Evolutionary conservation across 2,113 vertebrate genomes (phyloP).

Genomic region (Proteles cristata): DNA sequence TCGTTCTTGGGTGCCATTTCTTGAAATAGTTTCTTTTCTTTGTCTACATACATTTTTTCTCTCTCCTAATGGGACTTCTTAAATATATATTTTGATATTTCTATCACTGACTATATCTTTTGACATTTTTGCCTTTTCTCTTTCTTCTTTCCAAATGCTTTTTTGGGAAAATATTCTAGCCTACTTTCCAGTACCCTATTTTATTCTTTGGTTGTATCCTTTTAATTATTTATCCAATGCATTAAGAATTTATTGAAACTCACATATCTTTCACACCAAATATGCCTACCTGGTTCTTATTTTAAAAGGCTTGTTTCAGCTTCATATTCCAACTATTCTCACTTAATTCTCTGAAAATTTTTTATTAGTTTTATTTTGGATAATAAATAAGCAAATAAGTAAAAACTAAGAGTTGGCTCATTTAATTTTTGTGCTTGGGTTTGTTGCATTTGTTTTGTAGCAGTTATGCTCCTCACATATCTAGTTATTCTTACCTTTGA

Average conservation of each 20-base stretch:
- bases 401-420: neutral
- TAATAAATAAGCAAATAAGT: neutral
- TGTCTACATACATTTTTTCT: neutral
- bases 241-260: slow-evolving; percentile 34
- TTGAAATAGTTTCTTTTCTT: neutral
- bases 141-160: neutral
- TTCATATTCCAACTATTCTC: neutral
- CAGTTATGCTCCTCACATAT: neutral
- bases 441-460: neutral
- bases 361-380: neutral
- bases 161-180: neutral
- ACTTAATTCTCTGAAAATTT: neutral
- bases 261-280: neutral
- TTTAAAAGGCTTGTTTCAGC: neutral
- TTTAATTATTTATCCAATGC: neutral
- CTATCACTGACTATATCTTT: neutral
- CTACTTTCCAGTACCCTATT: neutral
- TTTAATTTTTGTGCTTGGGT: neutral
- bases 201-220: neutral
- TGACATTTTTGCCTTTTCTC: neutral
- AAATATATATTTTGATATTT: neutral
- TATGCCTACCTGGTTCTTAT: neutral
- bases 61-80: neutral
- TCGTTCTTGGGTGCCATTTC: neutral
- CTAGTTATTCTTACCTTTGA: neutral